A percentile compares a stretch with the other conserved stretches of the same genome.
Conservation (phyloP, 2,888 invertebrate species). For the Eurytoma californica region DNA sequence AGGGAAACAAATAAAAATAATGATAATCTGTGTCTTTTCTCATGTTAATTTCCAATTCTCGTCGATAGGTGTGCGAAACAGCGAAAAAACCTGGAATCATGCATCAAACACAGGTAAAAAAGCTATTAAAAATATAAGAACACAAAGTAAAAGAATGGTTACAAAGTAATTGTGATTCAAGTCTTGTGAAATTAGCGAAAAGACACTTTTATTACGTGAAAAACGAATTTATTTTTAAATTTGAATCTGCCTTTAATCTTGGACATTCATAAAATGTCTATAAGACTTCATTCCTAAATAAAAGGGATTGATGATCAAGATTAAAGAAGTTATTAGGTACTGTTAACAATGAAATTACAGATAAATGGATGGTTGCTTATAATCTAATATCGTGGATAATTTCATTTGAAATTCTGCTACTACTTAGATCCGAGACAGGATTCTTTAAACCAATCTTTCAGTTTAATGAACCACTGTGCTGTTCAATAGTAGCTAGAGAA, state of each 20-base stretch:
- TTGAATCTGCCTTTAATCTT: constrained; percentile 48
- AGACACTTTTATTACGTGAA: constrained; percentile 36
- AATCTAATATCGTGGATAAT: constrained; percentile 41
- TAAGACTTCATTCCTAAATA: constrained; percentile 39
- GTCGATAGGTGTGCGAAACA: constrained; percentile 59
- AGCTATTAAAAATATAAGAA: constrained; percentile 43
- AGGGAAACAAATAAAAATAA: constrained; percentile 48
- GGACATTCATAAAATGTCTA: constrained; percentile 42
- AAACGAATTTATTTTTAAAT: constrained; percentile 25
- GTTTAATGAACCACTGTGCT: constrained; percentile 1
- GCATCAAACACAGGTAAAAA: constrained; percentile 68
- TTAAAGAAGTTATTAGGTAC: constrained; percentile 55
- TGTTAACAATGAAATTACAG: constrained; percentile 53
- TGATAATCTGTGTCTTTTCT: constrained; percentile 47
- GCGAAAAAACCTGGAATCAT: constrained; percentile 72
- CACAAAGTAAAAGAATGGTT: constrained; percentile 55
- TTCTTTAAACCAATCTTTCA: not conserved
- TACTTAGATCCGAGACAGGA: constrained; percentile 14
- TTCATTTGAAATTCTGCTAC: constrained; percentile 46
- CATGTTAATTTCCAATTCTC: constrained; percentile 46
- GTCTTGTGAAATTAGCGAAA: constrained; percentile 48
- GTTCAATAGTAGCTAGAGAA: constrained; percentile 21
- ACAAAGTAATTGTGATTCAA: constrained; percentile 49
- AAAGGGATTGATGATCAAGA: constrained; percentile 45
- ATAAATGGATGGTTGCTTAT: constrained; percentile 47